A percentile compares a stretch with the other conserved stretches of the same genome.
phyloP scores from a whole-genome alignment of 2,113 vertebrate species.

The Morone saxatilis region DNA sequence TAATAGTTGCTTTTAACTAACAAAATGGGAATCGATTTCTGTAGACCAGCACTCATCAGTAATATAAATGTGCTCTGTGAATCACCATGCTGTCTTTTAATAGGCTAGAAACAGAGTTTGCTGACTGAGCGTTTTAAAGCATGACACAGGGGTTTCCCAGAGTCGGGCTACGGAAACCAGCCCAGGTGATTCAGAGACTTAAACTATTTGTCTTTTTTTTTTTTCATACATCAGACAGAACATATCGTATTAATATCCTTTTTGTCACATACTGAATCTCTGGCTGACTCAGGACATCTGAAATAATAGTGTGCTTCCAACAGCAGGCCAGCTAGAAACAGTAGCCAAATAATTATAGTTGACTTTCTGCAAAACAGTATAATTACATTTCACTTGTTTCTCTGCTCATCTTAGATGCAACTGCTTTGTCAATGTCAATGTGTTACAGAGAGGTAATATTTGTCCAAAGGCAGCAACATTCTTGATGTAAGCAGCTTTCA shows the following conservation, averaged over 20 bases:
- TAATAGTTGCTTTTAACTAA: not conserved
- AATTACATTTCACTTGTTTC: not conserved
- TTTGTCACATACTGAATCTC: no score
- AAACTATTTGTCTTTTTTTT: not conserved
- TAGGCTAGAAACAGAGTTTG: not conserved
- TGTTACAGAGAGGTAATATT: constrained; percentile 26
- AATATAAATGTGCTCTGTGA: not conserved
- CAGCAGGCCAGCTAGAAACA: not conserved
- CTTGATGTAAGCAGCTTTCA: constrained; percentile 24
- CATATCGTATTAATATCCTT: no score
- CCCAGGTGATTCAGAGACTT: not conserved
- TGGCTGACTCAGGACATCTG: no score
- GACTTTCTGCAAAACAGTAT: not conserved
- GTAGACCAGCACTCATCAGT: not conserved
- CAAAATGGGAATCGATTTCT: not conserved
- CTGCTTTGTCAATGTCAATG: constrained; percentile 18
- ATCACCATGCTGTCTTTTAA: not conserved
- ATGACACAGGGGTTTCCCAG: constrained; percentile 7
- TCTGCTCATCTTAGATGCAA: not conserved
- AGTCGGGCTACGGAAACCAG: not conserved
- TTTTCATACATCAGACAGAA: not conserved
- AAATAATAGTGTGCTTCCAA: not conserved
- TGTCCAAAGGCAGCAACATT: constrained; percentile 17
- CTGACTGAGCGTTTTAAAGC: not conserved
- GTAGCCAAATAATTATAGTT: not conserved